A percentile compares a stretch with the other conserved stretches of the same genome.
These are phyloP conservation scores for Aelia acuminata DNA, from an alignment of 2,888 invertebrate genomes.

Conservation along the genomic window DNA sequence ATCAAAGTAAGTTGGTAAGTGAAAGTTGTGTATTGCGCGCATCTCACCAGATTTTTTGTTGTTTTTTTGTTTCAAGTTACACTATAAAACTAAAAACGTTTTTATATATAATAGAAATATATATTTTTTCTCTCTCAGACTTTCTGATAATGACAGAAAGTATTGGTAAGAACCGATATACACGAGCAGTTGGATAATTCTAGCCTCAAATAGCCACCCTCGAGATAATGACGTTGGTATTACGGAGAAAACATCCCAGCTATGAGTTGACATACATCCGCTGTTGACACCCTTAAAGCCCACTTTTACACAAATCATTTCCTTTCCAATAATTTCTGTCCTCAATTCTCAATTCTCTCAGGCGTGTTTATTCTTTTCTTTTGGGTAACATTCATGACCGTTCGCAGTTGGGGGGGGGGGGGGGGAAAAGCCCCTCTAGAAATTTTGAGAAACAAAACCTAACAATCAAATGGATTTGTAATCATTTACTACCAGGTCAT, in stretches of 20 bases:
- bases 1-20: too few species aligned
- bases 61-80: too few species aligned
- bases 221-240: neutral
- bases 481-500: too few species aligned
- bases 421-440: too few species aligned
- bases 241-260: neutral
- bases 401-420: too few species aligned
- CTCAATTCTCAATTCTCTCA: neutral
- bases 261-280: neutral
- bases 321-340: neutral
- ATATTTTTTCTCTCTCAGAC: neutral
- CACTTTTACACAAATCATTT: neutral
- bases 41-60: too few species aligned
- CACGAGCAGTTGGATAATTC: conserved; percentile 1
- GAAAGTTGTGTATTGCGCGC: too few species aligned
- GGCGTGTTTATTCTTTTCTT: neutral
- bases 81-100: too few species aligned
- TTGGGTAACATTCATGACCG: too few species aligned
- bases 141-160: conserved; percentile 4
- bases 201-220: neutral
- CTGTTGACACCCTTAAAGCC: neutral
- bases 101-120: too few species aligned
- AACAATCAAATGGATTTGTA: too few species aligned
- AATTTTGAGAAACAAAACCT: too few species aligned
- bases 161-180: neutral